phyloP scores from a whole-genome alignment of 2,113 vertebrate species.

The Gallinago undulata region DNA sequence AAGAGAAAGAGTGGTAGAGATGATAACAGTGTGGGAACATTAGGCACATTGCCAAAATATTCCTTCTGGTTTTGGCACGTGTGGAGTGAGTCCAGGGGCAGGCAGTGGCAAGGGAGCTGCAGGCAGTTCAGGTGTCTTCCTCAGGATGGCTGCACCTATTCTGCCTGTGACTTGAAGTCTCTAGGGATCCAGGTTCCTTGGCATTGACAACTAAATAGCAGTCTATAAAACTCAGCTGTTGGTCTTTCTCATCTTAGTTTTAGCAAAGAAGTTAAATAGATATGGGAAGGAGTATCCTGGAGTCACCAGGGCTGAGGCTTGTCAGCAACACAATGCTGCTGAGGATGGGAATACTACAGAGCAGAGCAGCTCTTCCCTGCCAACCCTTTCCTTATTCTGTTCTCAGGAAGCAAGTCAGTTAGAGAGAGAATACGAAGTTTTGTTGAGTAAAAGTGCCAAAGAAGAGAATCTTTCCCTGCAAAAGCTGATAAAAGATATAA shows the following conservation, averaged over 20 bases:
- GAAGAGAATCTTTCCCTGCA: slow-evolving; percentile 73
- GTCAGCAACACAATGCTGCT: not conserved
- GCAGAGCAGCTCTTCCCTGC: not conserved
- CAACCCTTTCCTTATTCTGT: not conserved
- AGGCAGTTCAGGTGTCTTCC: not conserved
- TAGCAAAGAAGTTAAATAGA: not conserved
- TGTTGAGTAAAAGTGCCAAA: slow-evolving; percentile 52
- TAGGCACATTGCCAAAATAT: not conserved
- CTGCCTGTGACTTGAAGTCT: not conserved
- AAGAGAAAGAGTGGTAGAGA: not conserved
- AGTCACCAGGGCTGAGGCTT: not conserved
- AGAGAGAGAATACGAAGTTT: slow-evolving; percentile 66
- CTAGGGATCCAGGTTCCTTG: not conserved
- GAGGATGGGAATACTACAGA: not conserved
- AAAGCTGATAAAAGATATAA: slow-evolving; percentile 70
- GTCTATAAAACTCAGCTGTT: not conserved
- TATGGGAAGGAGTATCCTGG: not conserved
- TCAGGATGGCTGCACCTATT: not conserved
- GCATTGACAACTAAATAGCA: not conserved
- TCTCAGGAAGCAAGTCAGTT: slow-evolving; percentile 66
- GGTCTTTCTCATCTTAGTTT: not conserved
- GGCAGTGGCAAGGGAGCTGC: not conserved
- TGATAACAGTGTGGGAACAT: not conserved
- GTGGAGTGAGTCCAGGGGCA: not conserved
- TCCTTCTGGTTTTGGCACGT: not conserved